phyloP scores from a whole-genome alignment of 2,888 invertebrate species.

The Incurvaria masculella region DNA sequence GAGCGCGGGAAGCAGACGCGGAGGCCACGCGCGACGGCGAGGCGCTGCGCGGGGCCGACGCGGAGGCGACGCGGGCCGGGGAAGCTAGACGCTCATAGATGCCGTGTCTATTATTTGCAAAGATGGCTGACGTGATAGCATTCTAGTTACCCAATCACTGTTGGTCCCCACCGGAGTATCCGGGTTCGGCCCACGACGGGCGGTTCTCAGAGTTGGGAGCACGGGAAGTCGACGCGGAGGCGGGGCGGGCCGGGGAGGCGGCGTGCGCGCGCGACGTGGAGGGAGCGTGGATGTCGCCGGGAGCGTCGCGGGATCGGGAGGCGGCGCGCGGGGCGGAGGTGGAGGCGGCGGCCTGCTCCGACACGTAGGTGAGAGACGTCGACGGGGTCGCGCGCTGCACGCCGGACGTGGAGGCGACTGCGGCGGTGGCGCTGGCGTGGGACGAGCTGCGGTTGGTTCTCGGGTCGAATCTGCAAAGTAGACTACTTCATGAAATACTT shows the following conservation, averaged over 20 bases:
- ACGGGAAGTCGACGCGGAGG: slow-evolving; percentile 15
- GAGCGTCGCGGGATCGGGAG: too few species aligned
- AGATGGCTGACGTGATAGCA: too few species aligned
- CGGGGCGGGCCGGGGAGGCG: slow-evolving; percentile 35
- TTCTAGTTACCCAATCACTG: too few species aligned
- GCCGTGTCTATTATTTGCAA: too few species aligned
- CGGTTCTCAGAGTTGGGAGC: slow-evolving; percentile 21
- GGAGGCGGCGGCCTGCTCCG: slow-evolving; percentile 23
- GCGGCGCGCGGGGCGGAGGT: too few species aligned
- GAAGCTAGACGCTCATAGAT: too few species aligned
- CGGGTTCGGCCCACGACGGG: slow-evolving; percentile 48
- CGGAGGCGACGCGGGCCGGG: too few species aligned
- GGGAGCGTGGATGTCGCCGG: too few species aligned
- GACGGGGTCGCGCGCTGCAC: slow-evolving; percentile 4
- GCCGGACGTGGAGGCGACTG: slow-evolving; percentile 15
- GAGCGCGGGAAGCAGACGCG: background rate
- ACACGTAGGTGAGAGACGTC: slow-evolving; percentile 5
- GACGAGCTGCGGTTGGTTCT: slow-evolving; percentile 37
- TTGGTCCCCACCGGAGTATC: slow-evolving; percentile 33
- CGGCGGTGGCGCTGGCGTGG: slow-evolving; percentile 29
- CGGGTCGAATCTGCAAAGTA: slow-evolving; percentile 36
- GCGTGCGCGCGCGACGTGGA: slow-evolving; percentile 36
- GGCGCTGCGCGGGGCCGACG: slow-evolving; percentile 36
- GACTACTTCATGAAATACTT: too few species aligned
- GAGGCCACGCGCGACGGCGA: slow-evolving; percentile 34